These are phyloP conservation scores for Candidula unifasciata DNA, from an alignment of 2,888 invertebrate genomes.

Conservation along the genomic window DNA sequence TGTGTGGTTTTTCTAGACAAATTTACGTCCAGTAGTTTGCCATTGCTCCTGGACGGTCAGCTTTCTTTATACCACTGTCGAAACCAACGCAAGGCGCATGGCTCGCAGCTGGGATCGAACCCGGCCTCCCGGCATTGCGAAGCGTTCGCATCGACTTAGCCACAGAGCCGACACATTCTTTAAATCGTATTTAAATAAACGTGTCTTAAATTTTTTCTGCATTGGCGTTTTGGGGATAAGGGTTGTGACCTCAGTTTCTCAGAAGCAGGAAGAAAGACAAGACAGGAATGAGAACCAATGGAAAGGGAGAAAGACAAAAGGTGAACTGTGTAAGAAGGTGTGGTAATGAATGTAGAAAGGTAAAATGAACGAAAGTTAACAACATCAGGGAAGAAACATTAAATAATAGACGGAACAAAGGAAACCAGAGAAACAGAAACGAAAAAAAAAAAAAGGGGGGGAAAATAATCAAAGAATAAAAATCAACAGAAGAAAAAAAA, in stretches of 20 bases:
- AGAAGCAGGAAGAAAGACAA: neutral
- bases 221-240: too few species aligned
- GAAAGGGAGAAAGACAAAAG: neutral
- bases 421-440: neutral
- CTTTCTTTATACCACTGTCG: too few species aligned
- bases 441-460: neutral
- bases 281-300: neutral
- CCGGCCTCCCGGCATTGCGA: too few species aligned
- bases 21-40: too few species aligned
- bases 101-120: too few species aligned
- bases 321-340: neutral
- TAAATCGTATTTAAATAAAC: too few species aligned
- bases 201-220: too few species aligned
- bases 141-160: too few species aligned
- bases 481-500: neutral
- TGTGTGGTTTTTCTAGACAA: too few species aligned
- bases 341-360: neutral
- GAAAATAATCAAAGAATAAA: neutral
- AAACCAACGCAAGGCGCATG: too few species aligned
- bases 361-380: neutral
- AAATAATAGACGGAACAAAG: neutral
- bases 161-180: too few species aligned
- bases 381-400: neutral
- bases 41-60: too few species aligned
- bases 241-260: neutral